These are phyloP conservation scores for Porites lutea DNA, from an alignment of 64 coral and sea anemone genomes.

Conservation along the genomic window DNA sequence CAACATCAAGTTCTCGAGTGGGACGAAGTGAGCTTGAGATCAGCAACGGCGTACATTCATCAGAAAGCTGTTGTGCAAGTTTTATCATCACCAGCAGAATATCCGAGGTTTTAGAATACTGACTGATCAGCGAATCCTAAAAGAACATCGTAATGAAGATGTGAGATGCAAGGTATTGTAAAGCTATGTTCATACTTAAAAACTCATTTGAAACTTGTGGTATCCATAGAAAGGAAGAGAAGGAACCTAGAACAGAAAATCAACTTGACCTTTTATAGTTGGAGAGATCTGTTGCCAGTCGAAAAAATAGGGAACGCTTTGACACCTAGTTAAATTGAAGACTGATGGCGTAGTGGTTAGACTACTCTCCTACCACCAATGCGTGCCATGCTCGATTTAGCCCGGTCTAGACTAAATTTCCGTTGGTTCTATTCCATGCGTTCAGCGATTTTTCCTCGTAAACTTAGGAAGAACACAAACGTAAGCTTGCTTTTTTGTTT, in stretches of 20 bases:
- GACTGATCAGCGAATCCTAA: conserved; percentile 43
- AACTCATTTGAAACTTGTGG: not conserved
- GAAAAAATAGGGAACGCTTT: not conserved
- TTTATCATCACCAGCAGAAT: conserved; percentile 25
- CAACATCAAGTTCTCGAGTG: conserved; percentile 29
- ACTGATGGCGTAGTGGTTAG: too few species aligned
- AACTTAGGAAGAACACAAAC: too few species aligned
- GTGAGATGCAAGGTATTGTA: not conserved
- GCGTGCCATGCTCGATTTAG: too few species aligned
- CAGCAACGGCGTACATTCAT: conserved; percentile 14
- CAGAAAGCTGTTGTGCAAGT: conserved; percentile 20
- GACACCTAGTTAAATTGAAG: too few species aligned
- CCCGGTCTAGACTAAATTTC: too few species aligned
- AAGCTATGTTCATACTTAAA: not conserved
- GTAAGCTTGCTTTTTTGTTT: too few species aligned
- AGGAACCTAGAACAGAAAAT: too few species aligned
- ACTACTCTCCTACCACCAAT: too few species aligned
- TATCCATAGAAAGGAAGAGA: not conserved
- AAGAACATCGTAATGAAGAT: not conserved
- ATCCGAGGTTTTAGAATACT: conserved; percentile 5
- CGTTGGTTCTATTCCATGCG: too few species aligned
- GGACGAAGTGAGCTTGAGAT: not conserved
- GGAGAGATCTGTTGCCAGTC: too few species aligned
- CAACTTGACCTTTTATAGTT: too few species aligned
- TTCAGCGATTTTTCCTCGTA: too few species aligned